Evolutionary conservation across 2,113 vertebrate species (phyloP).

Genomic region (Falco punctatus): DNA sequence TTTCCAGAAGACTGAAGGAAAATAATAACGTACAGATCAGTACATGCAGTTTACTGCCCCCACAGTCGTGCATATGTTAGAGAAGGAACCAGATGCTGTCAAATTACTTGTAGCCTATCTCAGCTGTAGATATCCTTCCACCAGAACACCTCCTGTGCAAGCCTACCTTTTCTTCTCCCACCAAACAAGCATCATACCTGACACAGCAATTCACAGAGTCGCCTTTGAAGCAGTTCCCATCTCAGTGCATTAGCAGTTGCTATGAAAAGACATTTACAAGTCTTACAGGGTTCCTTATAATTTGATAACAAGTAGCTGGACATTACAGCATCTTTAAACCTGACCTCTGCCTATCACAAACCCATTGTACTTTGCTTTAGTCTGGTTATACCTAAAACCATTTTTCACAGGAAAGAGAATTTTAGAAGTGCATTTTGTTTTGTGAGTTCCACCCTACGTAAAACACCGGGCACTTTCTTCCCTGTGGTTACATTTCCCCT

Average conservation of each 20-base stretch:
- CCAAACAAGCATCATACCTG: conserved; percentile 57
- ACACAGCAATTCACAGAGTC: conserved; percentile 22
- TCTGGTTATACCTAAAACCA: not conserved
- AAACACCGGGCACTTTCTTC: not conserved
- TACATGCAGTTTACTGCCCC: not conserved
- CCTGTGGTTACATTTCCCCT: not conserved
- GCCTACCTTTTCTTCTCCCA: not conserved
- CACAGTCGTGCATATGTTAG: fast-evolving
- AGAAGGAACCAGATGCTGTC: not conserved
- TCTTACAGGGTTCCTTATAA: not conserved
- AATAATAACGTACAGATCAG: fast-evolving
- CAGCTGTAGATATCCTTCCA: not conserved
- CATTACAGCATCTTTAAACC: not conserved
- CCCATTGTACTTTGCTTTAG: too few relatives aligned
- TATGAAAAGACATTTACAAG: conserved; percentile 22
- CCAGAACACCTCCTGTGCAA: not conserved
- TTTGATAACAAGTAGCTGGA: not conserved
- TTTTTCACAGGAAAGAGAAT: not conserved
- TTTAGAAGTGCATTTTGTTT: not conserved
- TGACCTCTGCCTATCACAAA: not conserved
- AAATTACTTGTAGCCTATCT: not conserved
- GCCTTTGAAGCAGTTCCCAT: conserved; percentile 50
- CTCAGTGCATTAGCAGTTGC: not conserved
- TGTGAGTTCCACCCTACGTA: not conserved
- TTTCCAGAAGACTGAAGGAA: not conserved